Evolutionary conservation across 2,888 invertebrate species (phyloP).

Genomic region (Lepetodrilus schrolli): DNA sequence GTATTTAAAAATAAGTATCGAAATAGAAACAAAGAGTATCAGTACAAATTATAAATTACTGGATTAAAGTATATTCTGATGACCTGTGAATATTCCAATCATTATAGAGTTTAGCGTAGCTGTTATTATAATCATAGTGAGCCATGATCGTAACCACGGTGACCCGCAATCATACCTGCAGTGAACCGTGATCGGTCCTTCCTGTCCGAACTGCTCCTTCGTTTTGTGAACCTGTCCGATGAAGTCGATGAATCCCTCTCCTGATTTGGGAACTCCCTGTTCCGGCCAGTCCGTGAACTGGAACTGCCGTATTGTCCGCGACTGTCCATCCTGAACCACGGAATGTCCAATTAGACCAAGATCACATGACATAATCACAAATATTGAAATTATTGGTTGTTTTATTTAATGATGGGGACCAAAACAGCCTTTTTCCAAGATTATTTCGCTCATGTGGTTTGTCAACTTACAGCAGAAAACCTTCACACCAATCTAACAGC

Average conservation of each 20-base stretch:
- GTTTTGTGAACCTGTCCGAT: conserved; percentile 99
- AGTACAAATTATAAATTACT: too few relatives aligned
- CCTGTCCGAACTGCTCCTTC: conserved; percentile 99
- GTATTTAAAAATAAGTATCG: too few relatives aligned
- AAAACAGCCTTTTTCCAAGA: neutral
- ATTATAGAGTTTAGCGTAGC: too few relatives aligned
- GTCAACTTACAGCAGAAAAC: too few relatives aligned
- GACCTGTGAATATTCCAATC: too few relatives aligned
- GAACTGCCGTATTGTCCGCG: conserved; percentile 80
- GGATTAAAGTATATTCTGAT: too few relatives aligned
- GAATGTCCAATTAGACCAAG: neutral
- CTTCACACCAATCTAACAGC: too few relatives aligned
- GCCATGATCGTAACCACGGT: too few relatives aligned
- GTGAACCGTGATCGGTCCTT: conserved; percentile 98
- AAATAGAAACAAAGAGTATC: too few relatives aligned
- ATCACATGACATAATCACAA: too few relatives aligned
- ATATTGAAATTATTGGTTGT: too few relatives aligned
- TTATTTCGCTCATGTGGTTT: neutral
- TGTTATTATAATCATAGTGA: too few relatives aligned
- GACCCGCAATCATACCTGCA: conserved; percentile 92
- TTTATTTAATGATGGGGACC: neutral
- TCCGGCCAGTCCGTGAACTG: conserved; percentile 79
- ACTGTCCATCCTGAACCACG: conserved; percentile 87
- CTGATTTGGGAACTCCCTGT: conserved; percentile 92
- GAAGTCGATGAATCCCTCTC: conserved; percentile 99